Evolutionary conservation across 2,888 invertebrate species (phyloP), one percentile per base, ranked within the genome.

Genomic region (Clistopyga incitator): DNA sequence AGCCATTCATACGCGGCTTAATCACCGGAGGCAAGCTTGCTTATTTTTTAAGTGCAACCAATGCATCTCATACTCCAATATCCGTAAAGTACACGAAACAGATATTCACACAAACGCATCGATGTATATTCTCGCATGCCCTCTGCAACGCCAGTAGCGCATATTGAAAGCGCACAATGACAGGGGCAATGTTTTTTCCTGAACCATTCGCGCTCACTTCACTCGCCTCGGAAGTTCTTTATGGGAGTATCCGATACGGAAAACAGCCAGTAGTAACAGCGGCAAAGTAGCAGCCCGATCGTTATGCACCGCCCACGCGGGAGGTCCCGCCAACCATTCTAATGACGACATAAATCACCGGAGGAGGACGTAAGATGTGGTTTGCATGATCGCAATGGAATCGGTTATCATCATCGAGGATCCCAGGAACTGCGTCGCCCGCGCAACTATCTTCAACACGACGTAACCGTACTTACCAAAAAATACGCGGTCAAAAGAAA

Each of bases 321-420:
- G 80, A 85, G 86, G 86, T 89, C 85, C 85, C 82, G 83, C 85
- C 87, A 87, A 87, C 87, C 87, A 89, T 88, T 90, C 89, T 89
- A 91, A 91, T 89, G 89, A 89, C 86, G 86, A 86, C 87, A 91
- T 91, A 91, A 91, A 91, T 91, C 89, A 91, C 87, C 84, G 47
- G 61, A 68, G 76, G 29, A 74, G 68, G 42, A 81, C 23, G n/a
- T 67, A 61, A 18, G 64, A 65, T 71, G 70, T 47, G 78, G 42
- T 29, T 61, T 85, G 59, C 78, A 59, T 70, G 75, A 76, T 23
- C 20, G 29, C 81, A 81, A 87, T 88, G 87, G 89, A 89, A 88
- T 88, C 88, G 88, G 89, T 91, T 89, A 90, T 91, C 91, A 89
- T 90, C 87, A 90, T 90, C 89, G 88, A 86, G 50, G 86, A 89